Conservation (phyloP, 2,888 invertebrate genomes). For the Napeogenes inachia region DNA sequence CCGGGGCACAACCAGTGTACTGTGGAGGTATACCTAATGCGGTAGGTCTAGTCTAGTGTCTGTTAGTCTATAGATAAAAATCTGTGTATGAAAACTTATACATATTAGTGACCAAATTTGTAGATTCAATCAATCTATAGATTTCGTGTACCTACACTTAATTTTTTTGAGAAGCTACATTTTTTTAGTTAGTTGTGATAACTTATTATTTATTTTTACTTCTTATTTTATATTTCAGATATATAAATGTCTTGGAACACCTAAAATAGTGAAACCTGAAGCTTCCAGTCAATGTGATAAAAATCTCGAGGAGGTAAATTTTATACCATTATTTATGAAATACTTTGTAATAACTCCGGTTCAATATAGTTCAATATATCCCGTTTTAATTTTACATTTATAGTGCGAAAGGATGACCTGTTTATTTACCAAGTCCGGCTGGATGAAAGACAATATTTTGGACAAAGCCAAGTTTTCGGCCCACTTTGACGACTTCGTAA, state of each 20-base stretch:
- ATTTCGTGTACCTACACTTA: too few relatives aligned
- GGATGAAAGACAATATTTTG: constrained; percentile 42
- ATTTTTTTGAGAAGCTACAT: too few relatives aligned
- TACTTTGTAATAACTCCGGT: too few relatives aligned
- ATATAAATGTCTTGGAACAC: constrained; percentile 40
- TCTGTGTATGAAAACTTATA: too few relatives aligned
- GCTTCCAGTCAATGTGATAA: constrained; percentile 35
- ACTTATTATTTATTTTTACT: not conserved
- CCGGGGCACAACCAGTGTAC: constrained; percentile 30
- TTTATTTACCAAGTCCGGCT: constrained; percentile 47
- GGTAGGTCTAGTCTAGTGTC: constrained; percentile 30
- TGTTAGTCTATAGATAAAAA: too few relatives aligned
- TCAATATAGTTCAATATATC: too few relatives aligned
- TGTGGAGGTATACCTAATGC: constrained; percentile 39
- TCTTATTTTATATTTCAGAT: constrained; percentile 35
- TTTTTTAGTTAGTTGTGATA: not conserved
- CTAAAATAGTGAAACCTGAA: constrained; percentile 34
- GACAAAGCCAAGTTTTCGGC: constrained; percentile 43
- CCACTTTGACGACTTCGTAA: constrained; percentile 45
- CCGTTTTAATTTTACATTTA: constrained; percentile 24
- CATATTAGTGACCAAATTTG: too few relatives aligned
- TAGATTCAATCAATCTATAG: too few relatives aligned
- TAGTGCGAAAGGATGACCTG: constrained; percentile 57
- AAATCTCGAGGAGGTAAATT: constrained; percentile 35
- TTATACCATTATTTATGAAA: too few relatives aligned